Evolutionary conservation across 2,888 invertebrate genomes (phyloP).

Genomic region (Acanthosepion esculentum): DNA sequence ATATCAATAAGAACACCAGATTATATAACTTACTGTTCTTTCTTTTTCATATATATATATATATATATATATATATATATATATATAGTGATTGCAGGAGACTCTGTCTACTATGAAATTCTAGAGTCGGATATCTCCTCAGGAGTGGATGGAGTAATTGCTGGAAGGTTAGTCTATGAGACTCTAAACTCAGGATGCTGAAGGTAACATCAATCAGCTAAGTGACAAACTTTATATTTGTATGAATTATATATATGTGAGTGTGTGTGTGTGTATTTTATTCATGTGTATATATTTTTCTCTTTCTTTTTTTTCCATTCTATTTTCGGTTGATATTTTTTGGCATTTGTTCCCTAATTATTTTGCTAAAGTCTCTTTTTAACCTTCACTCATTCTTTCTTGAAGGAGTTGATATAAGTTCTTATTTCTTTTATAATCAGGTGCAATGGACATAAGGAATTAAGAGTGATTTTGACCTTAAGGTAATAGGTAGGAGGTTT

Average conservation of each 20-base stretch:
- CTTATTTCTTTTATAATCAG: neutral
- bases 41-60: no score
- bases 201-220: no score
- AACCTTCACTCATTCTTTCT: neutral
- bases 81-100: no score
- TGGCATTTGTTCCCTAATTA: neutral
- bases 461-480: slow-evolving; percentile 23
- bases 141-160: no score
- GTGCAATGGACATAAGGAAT: neutral
- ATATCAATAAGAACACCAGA: no score
- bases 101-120: no score
- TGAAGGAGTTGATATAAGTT: slow-evolving; percentile 2
- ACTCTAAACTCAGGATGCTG: no score
- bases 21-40: no score
- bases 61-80: no score
- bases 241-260: neutral
- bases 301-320: neutral
- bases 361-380: neutral
- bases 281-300: neutral
- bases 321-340: neutral
- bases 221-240: no score
- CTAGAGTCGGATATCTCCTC: no score
- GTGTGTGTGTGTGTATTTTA: neutral
- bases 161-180: no score
- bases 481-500: neutral